These are phyloP conservation scores for Lophochroa leadbeateri DNA, from an alignment of 2,113 vertebrate genomes.

Conservation along the genomic window DNA sequence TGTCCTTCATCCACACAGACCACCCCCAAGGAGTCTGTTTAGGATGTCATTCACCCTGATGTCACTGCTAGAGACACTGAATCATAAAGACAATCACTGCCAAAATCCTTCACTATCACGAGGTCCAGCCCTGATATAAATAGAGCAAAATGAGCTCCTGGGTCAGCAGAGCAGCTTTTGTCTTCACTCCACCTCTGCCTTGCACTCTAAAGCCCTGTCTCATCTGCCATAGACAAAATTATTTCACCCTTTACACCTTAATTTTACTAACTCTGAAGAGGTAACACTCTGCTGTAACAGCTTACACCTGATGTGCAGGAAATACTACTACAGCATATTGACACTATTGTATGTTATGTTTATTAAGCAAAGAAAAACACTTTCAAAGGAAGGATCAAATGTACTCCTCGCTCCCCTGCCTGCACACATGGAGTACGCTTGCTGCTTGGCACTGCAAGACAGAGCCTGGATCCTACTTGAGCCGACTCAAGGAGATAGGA, in stretches of 20 bases:
- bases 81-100: constrained; percentile 85
- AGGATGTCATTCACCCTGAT: constrained; percentile 74
- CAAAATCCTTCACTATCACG: constrained; percentile 63
- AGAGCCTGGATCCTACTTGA: background rate
- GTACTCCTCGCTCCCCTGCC: background rate
- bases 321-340: background rate
- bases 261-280: background rate
- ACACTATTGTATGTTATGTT: background rate
- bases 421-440: background rate
- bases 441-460: background rate
- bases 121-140: constrained; percentile 60
- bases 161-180: constrained; percentile 57
- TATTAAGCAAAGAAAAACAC: background rate
- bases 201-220: constrained; percentile 36
- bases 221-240: background rate
- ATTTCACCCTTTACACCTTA: background rate
- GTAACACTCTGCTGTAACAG: background rate
- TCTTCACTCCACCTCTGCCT: constrained; percentile 52
- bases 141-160: constrained; percentile 46
- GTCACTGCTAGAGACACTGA: constrained; percentile 79
- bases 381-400: background rate
- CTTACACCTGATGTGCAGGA: background rate
- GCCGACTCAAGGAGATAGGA: background rate
- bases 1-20: constrained; percentile 74
- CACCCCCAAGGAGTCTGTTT: constrained; percentile 70